Evolutionary conservation across 2,888 invertebrate genomes (phyloP), one percentile per base, ranked within the genome.

Genomic region (Schrankia costaestrigalis): DNA sequence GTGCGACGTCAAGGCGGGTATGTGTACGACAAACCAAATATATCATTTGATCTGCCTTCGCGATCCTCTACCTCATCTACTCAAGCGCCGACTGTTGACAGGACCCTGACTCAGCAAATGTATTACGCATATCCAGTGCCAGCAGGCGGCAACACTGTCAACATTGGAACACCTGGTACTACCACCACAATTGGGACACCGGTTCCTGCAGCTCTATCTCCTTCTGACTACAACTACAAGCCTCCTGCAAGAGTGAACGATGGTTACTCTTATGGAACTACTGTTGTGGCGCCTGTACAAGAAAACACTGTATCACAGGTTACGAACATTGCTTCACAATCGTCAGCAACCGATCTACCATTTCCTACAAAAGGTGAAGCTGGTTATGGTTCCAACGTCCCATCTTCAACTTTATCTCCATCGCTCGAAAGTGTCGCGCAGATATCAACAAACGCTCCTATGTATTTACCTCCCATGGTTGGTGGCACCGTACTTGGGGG

Each of bases 51-150:
- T 56, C 63, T 87, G 46, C 86, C 85, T 23, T 55, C 73, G 38
- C 59, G 51, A 52, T 57, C 67, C 30, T 56, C 65, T 19, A 55
- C 61, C 49, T 63, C 58, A 40, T 57, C 77, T 36, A 73, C 78
- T 73, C 78, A 77, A 74, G 76, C 73, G 49, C 63, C 76, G 39
- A 75, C 59, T 77, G 73, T 74, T 71, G 76, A 75, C 70, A 78
- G 77, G 70, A 73, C 71, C 28, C 77, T 71, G 63, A 69, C 66
- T 57, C 79, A 80, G 59, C 78, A 76, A 64, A 84, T 82, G 83
- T 83, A 67, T 72, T 84, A 85, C 66, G 81, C 81, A 32, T 84
- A 84, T 53, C 81, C 84, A 30, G 80, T 55, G 15, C 79, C 80
- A 11, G 48, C 61, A 14, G 50, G 63, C 28, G 68, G 62, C 25